These are phyloP conservation scores for Micromesistius poutassou DNA, from an alignment of 2,797 vertebrate species.

Conservation along the genomic window DNA sequence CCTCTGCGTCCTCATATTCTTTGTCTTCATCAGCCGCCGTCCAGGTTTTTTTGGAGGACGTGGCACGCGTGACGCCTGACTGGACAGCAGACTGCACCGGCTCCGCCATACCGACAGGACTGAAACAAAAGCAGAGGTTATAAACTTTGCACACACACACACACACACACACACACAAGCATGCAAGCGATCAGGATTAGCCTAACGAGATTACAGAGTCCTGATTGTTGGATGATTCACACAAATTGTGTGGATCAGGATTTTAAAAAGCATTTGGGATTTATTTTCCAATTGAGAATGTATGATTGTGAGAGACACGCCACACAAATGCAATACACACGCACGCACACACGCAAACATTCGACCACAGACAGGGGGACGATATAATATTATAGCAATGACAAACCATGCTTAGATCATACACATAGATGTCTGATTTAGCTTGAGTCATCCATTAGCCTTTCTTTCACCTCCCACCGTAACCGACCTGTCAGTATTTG, in stretches of 20 bases:
- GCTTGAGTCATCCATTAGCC: not conserved
- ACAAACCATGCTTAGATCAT: not conserved
- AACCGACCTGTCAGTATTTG: conserved; percentile 1
- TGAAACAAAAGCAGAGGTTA: conserved; percentile 21
- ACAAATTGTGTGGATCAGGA: conserved; percentile 42
- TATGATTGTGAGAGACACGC: not conserved
- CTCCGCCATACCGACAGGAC: conserved; percentile 74
- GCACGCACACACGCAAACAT: not conserved
- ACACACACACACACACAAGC: conserved; percentile 2
- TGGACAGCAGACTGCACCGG: conserved; percentile 63
- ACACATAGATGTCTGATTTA: not conserved
- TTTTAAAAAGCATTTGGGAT: conserved; percentile 31
- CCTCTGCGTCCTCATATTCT: conserved; percentile 35
- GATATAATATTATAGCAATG: not conserved
- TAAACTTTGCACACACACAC: not conserved
- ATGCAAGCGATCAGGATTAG: conserved; percentile 42
- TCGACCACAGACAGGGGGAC: not conserved
- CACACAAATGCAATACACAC: not conserved
- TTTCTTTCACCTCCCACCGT: not conserved
- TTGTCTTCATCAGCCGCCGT: conserved; percentile 45
- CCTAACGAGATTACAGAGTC: conserved; percentile 61
- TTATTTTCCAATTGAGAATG: conserved; percentile 6
- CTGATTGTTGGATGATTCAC: conserved; percentile 60
- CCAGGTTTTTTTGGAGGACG: conserved; percentile 44
- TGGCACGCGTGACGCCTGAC: conserved; percentile 42